Evolutionary conservation across 2,888 invertebrate species (phyloP).

Genomic region (Emmelina monodactyla): DNA sequence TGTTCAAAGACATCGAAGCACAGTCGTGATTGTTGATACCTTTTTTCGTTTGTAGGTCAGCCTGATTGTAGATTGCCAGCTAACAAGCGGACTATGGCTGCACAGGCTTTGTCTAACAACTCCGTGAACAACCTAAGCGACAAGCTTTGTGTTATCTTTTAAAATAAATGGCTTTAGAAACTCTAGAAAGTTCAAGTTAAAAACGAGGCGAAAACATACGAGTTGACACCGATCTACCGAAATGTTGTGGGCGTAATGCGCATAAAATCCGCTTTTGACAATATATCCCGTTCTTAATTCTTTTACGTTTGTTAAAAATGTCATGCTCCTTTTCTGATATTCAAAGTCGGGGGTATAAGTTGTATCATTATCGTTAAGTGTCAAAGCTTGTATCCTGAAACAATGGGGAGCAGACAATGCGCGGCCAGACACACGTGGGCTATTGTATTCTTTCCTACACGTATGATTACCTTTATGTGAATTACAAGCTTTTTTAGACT

Average conservation of each 20-base stretch:
- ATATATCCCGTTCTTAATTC: no score
- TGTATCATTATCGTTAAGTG: slow-evolving; percentile 22
- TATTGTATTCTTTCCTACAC: slow-evolving; percentile 54
- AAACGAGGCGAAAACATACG: no score
- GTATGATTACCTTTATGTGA: no score
- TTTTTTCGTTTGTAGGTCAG: slow-evolving; percentile 56
- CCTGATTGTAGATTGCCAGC: slow-evolving; percentile 14
- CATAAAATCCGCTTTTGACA: no score
- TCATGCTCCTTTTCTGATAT: no score
- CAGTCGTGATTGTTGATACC: slow-evolving; percentile 23
- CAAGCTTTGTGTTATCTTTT: not conserved
- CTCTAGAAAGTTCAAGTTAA: not conserved
- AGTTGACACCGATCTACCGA: no score
- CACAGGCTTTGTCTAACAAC: not conserved
- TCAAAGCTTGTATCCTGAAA: slow-evolving; percentile 49
- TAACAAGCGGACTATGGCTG: not conserved
- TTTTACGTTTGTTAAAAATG: no score
- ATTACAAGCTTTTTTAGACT: no score
- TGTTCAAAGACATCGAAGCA: no score
- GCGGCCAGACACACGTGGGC: slow-evolving; percentile 46
- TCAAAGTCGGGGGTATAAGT: no score
- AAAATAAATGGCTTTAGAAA: not conserved
- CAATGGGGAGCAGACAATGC: slow-evolving; percentile 48
- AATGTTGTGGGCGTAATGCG: no score
- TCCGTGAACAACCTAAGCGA: not conserved